These are phyloP conservation scores for Gnatocerus cornutus DNA, from an alignment of 2,888 invertebrate species.

Conservation along the genomic window DNA sequence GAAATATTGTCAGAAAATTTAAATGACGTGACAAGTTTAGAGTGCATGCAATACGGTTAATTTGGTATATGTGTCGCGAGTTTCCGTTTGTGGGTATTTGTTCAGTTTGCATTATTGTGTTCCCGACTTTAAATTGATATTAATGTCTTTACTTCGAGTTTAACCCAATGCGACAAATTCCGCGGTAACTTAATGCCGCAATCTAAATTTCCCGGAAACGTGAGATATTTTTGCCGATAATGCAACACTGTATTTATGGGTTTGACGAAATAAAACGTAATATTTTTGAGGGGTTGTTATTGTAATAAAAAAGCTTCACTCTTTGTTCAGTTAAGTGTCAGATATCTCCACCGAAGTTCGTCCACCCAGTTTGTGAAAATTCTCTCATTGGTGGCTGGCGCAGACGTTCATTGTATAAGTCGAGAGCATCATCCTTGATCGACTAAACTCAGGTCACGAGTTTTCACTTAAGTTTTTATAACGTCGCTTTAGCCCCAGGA, in stretches of 20 bases:
- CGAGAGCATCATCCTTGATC: conserved; percentile 29
- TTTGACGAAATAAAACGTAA: background rate
- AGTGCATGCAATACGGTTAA: conserved; percentile 29
- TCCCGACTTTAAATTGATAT: conserved; percentile 42
- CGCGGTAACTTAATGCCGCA: conserved; percentile 13
- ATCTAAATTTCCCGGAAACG: conserved; percentile 16
- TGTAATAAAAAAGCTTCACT: conserved; percentile 14
- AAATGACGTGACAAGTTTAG: conserved; percentile 28
- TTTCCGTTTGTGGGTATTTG: conserved; percentile 33
- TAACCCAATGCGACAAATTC: conserved; percentile 40
- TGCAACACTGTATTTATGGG: conserved; percentile 6
- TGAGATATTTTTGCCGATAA: conserved; percentile 26
- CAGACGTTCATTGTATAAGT: conserved; percentile 40
- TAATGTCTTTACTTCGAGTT: conserved; percentile 43
- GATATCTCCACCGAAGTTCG: conserved; percentile 28
- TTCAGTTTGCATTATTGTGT: conserved; percentile 36
- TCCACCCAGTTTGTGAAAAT: conserved; percentile 24
- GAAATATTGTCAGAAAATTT: conserved; percentile 19
- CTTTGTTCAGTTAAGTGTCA: conserved; percentile 11
- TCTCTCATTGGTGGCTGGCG: conserved; percentile 25
- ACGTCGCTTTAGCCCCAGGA: conserved; percentile 30
- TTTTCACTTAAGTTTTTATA: conserved; percentile 51
- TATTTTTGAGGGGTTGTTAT: conserved; percentile 9
- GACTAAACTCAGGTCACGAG: conserved; percentile 48
- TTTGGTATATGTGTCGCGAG: conserved; percentile 32